Evolutionary conservation across 2,113 vertebrate species (phyloP), one percentile per base, ranked within the genome.

Genomic region (Ceyx margarethae): DNA sequence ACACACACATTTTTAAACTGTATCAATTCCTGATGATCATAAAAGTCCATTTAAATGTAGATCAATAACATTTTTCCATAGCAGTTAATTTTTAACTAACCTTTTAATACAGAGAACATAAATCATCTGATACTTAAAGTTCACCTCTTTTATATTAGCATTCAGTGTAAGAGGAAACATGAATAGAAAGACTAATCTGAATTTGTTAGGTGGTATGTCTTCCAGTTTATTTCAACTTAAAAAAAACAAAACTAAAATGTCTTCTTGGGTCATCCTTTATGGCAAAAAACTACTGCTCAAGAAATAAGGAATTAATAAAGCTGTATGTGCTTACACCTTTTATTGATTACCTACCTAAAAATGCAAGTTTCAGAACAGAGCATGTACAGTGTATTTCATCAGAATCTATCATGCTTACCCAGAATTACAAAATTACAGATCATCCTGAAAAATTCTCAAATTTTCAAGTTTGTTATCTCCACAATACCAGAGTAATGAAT

Each of bases 71-170:
- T 86, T 50, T 54, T 80, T 80, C 28, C 17, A 0, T 45, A 69
- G 45, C 6, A 83, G 33, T 73, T 77, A 66, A 48, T 75, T 93
- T 82, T 93, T 77, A 83, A 85, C 69, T 83, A 91, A 87, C 26
- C 23, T 91, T 90, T 80, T 77, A 76, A 67, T 8, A 77, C 0
- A 62, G 13, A 85, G 48, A 85, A 71, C 10, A 31, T n/a, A 86
- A 73, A 67, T 51, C 51, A 67, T 33, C 64, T 21, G 28, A 77
- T 54, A 73, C 29, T 69, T 90, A 83, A 83, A 0, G 3, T 66
- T 67, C 28, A 81, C 28, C 45, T 75, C n/a, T 81, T 76, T 73
- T 60, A 72, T 37, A 81, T 51, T 43, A 79, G 19, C 51, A 25
- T 35, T 66, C 31, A 40, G 6, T 48, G 15, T 35, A 90, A 92